Base-by-base conservation (phyloP, 2,888 invertebrate genomes). In the Phrixothrix hirtus region DNA sequence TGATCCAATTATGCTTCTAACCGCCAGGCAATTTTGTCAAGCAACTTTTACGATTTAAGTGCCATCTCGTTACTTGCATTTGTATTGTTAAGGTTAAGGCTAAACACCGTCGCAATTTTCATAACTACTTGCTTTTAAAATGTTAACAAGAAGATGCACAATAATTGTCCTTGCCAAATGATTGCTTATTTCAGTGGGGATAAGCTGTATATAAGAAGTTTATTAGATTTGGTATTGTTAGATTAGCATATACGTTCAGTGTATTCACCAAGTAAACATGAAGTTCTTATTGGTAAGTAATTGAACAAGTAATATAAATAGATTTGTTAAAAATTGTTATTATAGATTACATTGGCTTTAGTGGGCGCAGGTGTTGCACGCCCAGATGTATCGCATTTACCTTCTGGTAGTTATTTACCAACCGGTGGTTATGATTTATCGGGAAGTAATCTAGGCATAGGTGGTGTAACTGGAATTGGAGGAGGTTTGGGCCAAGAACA, bases 341-440 rank as follows among this genome's bases (percentile, higher is more conserved):
- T 59, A 11, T 52, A 64, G 64, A 41, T 62, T 37, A 46, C 66
- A 31, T 48, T 58, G 26, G 45, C 62, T 14, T 57, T 81, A 58
- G 79, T 78, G 75, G 78, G 14, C 1, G 9, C 32, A 13, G 15
- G 10, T 14, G n/a, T 2, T 10, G 43, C 43, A 6, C 43, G 43
- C 5, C 43, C 43, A 2, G 43, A 34, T 15, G 34, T 14, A 13
- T n/a, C n/a, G n/a, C n/a, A n/a, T n/a, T 17, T 21, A 13, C 44
- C 36, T 4, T 17, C 29, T 13, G 45, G 45, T 7, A 45, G 45
- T 37, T 45, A 45, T 6, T 21, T 45, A n/a, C 45, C 45, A 4
- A 25, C 14, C 5, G 17, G 31, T 7, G 13, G 21, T 5, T 21
- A n/a, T 14, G 34, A 34, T 1, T 1, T 9, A 11, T 34, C 3